Base-by-base conservation (phyloP, 2,797 vertebrate species). In the Cryptoprocta ferox region DNA sequence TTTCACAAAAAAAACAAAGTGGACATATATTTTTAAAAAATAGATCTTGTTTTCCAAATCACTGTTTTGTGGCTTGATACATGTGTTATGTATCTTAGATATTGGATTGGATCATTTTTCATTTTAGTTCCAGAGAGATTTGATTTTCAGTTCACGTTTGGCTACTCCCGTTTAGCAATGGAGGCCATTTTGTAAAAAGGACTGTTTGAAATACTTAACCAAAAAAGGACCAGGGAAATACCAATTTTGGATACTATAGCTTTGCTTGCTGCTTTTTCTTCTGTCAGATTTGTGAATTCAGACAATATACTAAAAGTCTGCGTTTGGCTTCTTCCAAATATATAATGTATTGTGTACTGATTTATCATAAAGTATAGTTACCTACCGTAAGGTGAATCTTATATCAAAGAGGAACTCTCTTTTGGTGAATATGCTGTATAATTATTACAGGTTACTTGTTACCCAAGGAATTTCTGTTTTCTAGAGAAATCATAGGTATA, bases 121-220 rank as follows among this genome's bases (percentile, higher is more conserved):
- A 42, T 53, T 68, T 86, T 70, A 56, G 24, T 81, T 93, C 15
- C 63, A 70, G 73, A 87, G 91, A 95, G 81, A 61, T 76, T 66
- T 92, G 61, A 7, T 24, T 92, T 95, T 80, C 71, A 21, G 86
- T 3, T 93, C 78, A 19, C 18, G 13, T 0, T 53, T 87, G 93
- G 70, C 96, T 85, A 88, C 28, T 88, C 73, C 70, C 85, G 37
- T 85, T 85, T n/a, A 59, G 89, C 84, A 97, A 48, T 61, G 97
- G 98, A 98, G 90, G 98, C 98, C 98, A 98, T 99, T 99, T 98
- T 99, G 97, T 98, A 42, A 42, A 94, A 97, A 95, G 92, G 89
- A n/a, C 42, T 71, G 5, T 75, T 56, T 81, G 86, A 45, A 89
- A 59, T 76, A 30, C 50, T 88, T 59, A 71, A 35, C 75, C 92